These are phyloP conservation scores for Xyrauchen texanus DNA, from an alignment of 2,113 vertebrate genomes.

Conservation along the genomic window DNA sequence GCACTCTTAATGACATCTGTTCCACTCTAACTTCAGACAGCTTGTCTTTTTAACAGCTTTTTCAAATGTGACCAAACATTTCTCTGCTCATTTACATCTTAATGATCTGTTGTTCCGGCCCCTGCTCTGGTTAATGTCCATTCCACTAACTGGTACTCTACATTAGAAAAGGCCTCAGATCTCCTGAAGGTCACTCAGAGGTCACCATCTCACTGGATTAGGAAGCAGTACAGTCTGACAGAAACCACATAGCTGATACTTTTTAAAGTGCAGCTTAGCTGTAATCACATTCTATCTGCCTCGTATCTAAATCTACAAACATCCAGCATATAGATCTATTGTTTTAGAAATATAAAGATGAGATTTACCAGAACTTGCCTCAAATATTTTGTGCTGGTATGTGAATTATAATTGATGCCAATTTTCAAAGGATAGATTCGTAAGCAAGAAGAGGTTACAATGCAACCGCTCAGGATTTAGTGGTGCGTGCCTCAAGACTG, in stretches of 20 bases:
- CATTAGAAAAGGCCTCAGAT: not conserved
- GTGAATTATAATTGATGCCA: not conserved
- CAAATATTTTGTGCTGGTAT: not conserved
- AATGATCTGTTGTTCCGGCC: constrained; percentile 14
- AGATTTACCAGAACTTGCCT: too few relatives aligned
- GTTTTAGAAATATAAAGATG: not conserved
- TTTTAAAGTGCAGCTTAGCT: constrained; percentile 8
- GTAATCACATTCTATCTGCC: not conserved
- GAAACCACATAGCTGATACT: not conserved
- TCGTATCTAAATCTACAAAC: not conserved
- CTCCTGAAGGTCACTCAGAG: constrained; percentile 31
- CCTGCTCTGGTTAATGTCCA: constrained; percentile 36
- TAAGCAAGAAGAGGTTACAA: not conserved
- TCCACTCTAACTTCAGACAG: constrained; percentile 31
- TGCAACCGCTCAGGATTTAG: too few relatives aligned
- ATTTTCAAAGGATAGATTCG: not conserved
- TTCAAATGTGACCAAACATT: constrained; percentile 1
- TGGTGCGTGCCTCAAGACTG: too few relatives aligned
- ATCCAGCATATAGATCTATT: not conserved
- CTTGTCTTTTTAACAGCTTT: not conserved
- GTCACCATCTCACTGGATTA: constrained; percentile 1
- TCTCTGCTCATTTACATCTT: constrained; percentile 6
- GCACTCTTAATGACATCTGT: constrained; percentile 30
- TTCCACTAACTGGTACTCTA: constrained; percentile 9
- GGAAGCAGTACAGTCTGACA: not conserved